These are phyloP conservation scores for Myathropa florea DNA, from an alignment of 2,888 invertebrate genomes.

Conservation along the genomic window DNA sequence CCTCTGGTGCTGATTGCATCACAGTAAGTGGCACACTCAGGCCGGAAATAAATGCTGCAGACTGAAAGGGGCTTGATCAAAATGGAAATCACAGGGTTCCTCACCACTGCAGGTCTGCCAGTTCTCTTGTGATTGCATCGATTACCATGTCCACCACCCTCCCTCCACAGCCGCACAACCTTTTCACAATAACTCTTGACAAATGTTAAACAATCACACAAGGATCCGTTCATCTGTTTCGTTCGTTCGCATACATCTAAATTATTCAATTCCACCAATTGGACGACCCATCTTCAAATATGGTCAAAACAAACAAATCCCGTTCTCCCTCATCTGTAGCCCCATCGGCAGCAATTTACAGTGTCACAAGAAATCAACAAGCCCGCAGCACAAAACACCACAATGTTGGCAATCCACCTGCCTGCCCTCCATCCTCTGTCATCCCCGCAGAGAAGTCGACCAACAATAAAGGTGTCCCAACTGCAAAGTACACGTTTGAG, in stretches of 20 bases:
- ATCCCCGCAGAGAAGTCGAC: constrained; percentile 42
- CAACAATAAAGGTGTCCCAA: constrained; percentile 69
- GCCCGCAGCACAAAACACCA: constrained; percentile 1
- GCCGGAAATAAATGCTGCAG: no score
- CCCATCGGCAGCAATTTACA: constrained; percentile 66
- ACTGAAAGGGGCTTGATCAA: no score
- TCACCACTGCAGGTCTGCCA: no score
- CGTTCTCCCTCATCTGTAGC: constrained; percentile 41
- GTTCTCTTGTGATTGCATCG: not conserved
- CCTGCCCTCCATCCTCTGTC: not conserved
- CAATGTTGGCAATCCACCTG: not conserved
- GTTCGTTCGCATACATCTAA: constrained; percentile 8
- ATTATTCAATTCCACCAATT: constrained; percentile 48
- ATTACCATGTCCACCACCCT: not conserved
- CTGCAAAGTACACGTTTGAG: constrained; percentile 64
- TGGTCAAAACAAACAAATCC: constrained; percentile 52
- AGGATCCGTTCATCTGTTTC: constrained; percentile 1
- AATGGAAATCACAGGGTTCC: no score
- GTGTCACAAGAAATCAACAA: constrained; percentile 60
- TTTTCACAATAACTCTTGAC: not conserved
- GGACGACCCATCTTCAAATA: constrained; percentile 45
- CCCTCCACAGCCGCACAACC: not conserved
- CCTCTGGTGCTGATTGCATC: no score
- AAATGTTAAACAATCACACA: constrained; percentile 18
- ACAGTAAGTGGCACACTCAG: no score